Conservation (phyloP, 2,888 invertebrate species). For the Blastobasis adustella region DNA sequence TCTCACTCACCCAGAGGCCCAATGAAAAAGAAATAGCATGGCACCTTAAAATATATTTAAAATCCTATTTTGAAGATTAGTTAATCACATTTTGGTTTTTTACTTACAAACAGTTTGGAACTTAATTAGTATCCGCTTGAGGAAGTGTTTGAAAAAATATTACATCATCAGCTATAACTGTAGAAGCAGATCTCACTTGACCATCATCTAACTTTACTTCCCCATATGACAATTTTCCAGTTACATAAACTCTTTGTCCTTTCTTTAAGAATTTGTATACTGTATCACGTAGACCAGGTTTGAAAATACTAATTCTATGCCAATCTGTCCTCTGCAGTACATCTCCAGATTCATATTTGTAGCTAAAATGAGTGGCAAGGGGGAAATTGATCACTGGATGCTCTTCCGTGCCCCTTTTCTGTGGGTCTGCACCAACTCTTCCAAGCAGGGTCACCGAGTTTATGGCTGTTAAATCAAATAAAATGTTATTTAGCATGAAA, state of each 20-base stretch:
- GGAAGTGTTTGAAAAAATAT: constrained; percentile 80
- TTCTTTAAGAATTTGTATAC: constrained; percentile 87
- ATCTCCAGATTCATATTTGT: constrained; percentile 86
- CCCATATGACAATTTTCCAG: constrained; percentile 89
- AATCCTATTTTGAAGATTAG: too few species aligned
- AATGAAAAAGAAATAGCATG: too few species aligned
- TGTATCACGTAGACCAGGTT: constrained; percentile 85
- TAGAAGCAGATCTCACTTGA: constrained; percentile 80
- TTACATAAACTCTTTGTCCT: constrained; percentile 88
- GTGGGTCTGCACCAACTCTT: constrained; percentile 91
- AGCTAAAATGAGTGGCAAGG: constrained; percentile 91
- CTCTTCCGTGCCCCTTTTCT: constrained; percentile 85
- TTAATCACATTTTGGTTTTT: too few species aligned
- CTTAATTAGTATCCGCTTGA: not conserved
- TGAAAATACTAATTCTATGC: constrained; percentile 93
- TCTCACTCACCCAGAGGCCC: too few species aligned
- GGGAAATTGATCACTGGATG: constrained; percentile 93
- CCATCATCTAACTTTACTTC: constrained; percentile 88
- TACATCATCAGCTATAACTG: constrained; percentile 90
- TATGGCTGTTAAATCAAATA: constrained; percentile 63
- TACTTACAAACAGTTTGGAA: too few species aligned
- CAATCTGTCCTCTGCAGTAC: constrained; percentile 91
- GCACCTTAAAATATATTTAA: too few species aligned
- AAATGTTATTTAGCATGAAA: not conserved
- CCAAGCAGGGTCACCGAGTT: constrained; percentile 91